Conservation (phyloP, 1,140 invertebrate species). For the Drosophila orosa region DNA sequence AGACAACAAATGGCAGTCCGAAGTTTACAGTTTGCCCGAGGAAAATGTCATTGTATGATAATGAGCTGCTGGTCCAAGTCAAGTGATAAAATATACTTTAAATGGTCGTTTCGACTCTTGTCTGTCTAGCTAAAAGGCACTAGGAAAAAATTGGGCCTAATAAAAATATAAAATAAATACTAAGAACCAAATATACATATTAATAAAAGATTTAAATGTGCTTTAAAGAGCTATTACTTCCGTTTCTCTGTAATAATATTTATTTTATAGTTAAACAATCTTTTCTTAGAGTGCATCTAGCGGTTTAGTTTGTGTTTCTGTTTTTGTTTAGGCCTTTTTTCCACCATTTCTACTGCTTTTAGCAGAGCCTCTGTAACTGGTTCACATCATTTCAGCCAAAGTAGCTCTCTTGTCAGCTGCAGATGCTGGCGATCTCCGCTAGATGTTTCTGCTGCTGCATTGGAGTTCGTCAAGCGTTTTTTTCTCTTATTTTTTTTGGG, state of each 20-base stretch:
- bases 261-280: accelerated
- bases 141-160: not conserved
- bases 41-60: conserved; percentile 83
- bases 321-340: conserved; percentile 22
- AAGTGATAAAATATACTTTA: conserved; percentile 83
- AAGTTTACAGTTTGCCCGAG: conserved; percentile 68
- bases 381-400: conserved; percentile 79
- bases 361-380: conserved; percentile 69
- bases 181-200: not conserved
- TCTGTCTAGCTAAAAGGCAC: conserved; percentile 53
- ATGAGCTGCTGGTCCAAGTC: conserved; percentile 77
- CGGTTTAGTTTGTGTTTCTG: conserved; percentile 55
- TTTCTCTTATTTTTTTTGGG: conserved; percentile 32
- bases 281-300: conserved; percentile 39
- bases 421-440: conserved; percentile 63
- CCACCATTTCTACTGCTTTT: conserved; percentile 26
- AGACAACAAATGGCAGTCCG: conserved; percentile 65
- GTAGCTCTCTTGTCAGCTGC: conserved; percentile 67
- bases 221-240: not conserved
- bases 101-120: conserved; percentile 80
- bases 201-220: not conserved
- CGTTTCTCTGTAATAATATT: not conserved
- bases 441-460: conserved; percentile 19
- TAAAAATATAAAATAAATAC: not conserved
- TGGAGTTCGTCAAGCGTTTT: conserved; percentile 70